These are phyloP conservation scores for Drosophila incognita DNA, from an alignment of 2,888 invertebrate genomes.

Conservation along the genomic window DNA sequence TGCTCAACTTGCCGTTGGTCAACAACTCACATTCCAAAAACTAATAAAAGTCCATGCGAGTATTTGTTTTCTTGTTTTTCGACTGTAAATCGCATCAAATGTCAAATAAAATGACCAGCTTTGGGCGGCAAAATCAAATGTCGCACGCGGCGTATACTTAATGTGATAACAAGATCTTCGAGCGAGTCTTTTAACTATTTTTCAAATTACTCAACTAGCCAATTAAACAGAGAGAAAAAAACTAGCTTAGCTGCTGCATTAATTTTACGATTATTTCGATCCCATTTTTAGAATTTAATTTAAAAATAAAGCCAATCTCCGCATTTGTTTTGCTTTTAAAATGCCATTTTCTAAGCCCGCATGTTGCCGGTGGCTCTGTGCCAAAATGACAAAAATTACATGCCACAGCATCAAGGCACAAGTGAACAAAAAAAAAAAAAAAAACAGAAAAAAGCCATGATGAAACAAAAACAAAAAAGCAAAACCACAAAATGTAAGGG, in stretches of 20 bases:
- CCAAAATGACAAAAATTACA: slow-evolving; percentile 71
- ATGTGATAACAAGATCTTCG: slow-evolving; percentile 10
- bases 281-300: slow-evolving; percentile 21
- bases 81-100: slow-evolving; percentile 30
- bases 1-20: slow-evolving; percentile 39
- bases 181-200: neutral
- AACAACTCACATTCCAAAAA: slow-evolving; percentile 41
- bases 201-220: neutral
- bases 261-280: slow-evolving; percentile 19
- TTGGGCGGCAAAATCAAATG: slow-evolving; percentile 19
- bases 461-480: slow-evolving; percentile 17
- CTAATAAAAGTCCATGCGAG: slow-evolving; percentile 40
- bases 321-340: slow-evolving; percentile 52
- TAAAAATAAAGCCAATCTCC: slow-evolving; percentile 51
- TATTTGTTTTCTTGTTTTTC: slow-evolving; percentile 20
- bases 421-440: slow-evolving; percentile 5
- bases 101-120: slow-evolving; percentile 30
- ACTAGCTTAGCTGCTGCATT: slow-evolving; percentile 13
- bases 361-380: slow-evolving; percentile 62
- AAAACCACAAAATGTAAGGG: slow-evolving; percentile 49
- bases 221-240: neutral
- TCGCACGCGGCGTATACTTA: slow-evolving; percentile 29
- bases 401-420: slow-evolving; percentile 58
- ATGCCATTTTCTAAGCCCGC: slow-evolving; percentile 55
- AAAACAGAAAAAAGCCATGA: slow-evolving; percentile 1